phyloP scores from a whole-genome alignment of 2,888 invertebrate genomes.

The Synergus itoensis region DNA sequence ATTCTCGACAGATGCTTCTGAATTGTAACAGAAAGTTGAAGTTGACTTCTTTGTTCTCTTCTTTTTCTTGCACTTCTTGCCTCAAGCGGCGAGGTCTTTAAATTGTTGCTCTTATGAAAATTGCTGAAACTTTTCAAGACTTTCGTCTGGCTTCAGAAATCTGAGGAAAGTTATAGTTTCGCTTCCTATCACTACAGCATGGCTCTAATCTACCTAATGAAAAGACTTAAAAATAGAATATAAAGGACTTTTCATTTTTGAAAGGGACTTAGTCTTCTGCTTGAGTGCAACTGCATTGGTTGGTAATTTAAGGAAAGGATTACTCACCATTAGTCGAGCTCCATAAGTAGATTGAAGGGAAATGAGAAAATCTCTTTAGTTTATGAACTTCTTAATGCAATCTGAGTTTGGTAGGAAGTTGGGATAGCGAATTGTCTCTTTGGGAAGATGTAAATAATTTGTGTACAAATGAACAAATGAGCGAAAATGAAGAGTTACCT shows the following conservation, averaged over 20 bases:
- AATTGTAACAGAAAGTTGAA: conserved; percentile 15
- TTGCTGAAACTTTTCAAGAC: not conserved
- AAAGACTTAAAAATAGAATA: not conserved
- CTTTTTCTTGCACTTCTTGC: not conserved
- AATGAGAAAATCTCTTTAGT: conserved; percentile 32
- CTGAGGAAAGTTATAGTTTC: not conserved
- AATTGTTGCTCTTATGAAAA: conserved; percentile 10
- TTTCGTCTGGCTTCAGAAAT: not conserved
- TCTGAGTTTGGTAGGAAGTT: conserved; percentile 1
- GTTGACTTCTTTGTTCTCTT: not conserved
- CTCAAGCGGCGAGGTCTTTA: not conserved
- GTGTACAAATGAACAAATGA: conserved; percentile 35
- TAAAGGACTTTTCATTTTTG: not conserved
- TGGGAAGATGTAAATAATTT: conserved; percentile 24
- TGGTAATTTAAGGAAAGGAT: conserved; percentile 3
- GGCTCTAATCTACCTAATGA: not conserved
- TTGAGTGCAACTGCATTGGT: not conserved
- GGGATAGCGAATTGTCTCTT: conserved; percentile 4
- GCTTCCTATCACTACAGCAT: not conserved
- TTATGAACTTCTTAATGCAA: conserved; percentile 31
- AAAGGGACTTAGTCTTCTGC: not conserved
- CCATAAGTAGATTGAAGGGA: conserved; percentile 22
- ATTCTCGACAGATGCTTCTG: conserved; percentile 25
- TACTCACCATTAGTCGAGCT: conserved; percentile 12
- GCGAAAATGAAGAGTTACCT: conserved; percentile 33